Conservation (phyloP, 2,113 vertebrate species). For the Stictonetta naevosa region DNA sequence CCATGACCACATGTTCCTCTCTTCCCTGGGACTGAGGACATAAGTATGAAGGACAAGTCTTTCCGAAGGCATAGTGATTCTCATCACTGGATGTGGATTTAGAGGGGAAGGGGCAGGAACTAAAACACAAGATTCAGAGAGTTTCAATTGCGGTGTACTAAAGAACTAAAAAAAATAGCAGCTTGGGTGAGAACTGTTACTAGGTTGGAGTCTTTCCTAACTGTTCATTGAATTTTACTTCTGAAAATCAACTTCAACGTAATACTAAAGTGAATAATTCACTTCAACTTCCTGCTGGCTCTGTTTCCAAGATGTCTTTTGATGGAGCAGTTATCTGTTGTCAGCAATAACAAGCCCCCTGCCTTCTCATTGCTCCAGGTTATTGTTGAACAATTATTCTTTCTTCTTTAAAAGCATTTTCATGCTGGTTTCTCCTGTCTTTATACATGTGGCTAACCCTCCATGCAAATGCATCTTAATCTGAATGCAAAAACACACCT, state of each 20-base stretch:
- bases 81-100: neutral
- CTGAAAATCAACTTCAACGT: neutral
- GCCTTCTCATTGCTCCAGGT: conserved; percentile 27
- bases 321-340: neutral
- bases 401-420: neutral
- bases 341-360: conserved; percentile 4
- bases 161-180: neutral
- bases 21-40: neutral
- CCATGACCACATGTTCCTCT: neutral
- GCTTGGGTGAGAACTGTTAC: neutral
- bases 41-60: neutral
- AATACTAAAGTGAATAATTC: neutral
- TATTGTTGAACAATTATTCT: conserved; percentile 13
- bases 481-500: neutral
- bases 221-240: neutral
- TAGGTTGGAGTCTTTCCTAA: neutral
- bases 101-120: neutral
- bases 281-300: neutral
- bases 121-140: neutral
- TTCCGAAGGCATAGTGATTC: neutral
- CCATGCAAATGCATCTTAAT: neutral
- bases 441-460: neutral
- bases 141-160: neutral
- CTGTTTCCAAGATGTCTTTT: neutral
- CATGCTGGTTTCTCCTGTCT: neutral